phyloP scores from a whole-genome alignment of 2,888 invertebrate species.

The Bellardia bayeri region DNA sequence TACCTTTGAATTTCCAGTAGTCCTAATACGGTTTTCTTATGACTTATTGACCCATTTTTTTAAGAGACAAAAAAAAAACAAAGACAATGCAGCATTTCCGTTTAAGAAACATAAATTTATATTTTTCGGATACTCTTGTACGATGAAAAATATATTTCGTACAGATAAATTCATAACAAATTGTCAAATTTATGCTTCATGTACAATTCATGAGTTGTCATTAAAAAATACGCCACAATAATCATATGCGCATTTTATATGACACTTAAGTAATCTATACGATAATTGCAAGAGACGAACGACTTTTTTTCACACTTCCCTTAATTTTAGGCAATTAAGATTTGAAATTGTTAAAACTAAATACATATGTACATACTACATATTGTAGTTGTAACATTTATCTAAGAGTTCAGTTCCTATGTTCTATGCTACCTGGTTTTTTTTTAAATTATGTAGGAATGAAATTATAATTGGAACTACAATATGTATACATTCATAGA shows the following conservation, averaged over 20 bases:
- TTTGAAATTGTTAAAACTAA: too few species aligned
- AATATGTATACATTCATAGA: too few species aligned
- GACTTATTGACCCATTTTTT: neutral
- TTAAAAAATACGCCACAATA: neutral
- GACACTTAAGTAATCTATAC: neutral
- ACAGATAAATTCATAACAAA: slow-evolving; percentile 3
- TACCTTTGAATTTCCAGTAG: neutral
- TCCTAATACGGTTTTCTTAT: neutral
- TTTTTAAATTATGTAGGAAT: too few species aligned
- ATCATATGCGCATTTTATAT: slow-evolving; percentile 55
- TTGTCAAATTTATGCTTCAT: slow-evolving; percentile 43
- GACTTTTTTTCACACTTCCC: neutral
- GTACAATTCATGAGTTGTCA: slow-evolving; percentile 60
- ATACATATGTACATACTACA: too few species aligned
- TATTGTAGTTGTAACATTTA: too few species aligned
- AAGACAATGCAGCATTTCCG: neutral
- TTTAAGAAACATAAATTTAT: neutral
- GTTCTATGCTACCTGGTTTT: too few species aligned
- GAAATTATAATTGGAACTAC: too few species aligned
- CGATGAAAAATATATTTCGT: neutral
- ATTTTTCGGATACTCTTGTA: neutral
- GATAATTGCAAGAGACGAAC: slow-evolving; percentile 4
- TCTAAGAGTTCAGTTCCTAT: too few species aligned
- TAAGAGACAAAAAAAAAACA: neutral
- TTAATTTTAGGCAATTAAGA: too few species aligned